A percentile compares a stretch with the other conserved stretches of the same genome.
phyloP scores from a whole-genome alignment of 2,888 invertebrate genomes.

The Cremastinae sp. region DNA sequence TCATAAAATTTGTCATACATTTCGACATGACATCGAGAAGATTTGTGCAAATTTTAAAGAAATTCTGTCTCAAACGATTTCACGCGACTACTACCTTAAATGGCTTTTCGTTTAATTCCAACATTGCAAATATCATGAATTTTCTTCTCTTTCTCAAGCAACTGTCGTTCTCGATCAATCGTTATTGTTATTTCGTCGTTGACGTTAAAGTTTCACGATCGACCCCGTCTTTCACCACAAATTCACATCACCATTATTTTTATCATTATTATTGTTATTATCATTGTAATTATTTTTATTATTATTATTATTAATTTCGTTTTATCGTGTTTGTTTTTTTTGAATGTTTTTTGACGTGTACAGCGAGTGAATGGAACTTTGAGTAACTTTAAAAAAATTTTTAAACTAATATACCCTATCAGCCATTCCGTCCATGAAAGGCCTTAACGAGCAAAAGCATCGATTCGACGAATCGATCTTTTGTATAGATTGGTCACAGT shows the following conservation, averaged over 20 bases:
- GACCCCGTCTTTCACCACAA: not conserved
- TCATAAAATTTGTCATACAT: too few species aligned
- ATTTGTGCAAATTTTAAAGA: too few species aligned
- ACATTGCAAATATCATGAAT: too few species aligned
- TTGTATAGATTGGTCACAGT: constrained; percentile 73
- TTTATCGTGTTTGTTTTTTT: not conserved
- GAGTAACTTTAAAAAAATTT: constrained; percentile 54
- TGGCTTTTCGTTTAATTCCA: too few species aligned
- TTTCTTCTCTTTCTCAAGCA: too few species aligned
- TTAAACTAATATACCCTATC: constrained; percentile 70
- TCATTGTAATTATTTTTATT: constrained; percentile 15
- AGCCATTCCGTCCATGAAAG: constrained; percentile 78
- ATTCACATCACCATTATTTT: constrained; percentile 16
- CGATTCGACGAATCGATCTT: constrained; percentile 60
- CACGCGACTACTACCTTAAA: too few species aligned
- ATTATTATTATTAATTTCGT: not conserved
- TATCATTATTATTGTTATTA: constrained; percentile 11
- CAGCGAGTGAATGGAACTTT: constrained; percentile 27
- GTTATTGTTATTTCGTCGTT: constrained; percentile 19
- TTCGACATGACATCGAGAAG: too few species aligned
- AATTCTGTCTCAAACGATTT: too few species aligned
- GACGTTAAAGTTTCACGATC: not conserved
- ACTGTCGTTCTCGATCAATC: not conserved
- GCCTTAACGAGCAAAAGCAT: constrained; percentile 73
- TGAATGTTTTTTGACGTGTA: constrained; percentile 19